Base-by-base conservation (phyloP, 2,113 vertebrate genomes). In the Tragelaphus buxtoni region DNA sequence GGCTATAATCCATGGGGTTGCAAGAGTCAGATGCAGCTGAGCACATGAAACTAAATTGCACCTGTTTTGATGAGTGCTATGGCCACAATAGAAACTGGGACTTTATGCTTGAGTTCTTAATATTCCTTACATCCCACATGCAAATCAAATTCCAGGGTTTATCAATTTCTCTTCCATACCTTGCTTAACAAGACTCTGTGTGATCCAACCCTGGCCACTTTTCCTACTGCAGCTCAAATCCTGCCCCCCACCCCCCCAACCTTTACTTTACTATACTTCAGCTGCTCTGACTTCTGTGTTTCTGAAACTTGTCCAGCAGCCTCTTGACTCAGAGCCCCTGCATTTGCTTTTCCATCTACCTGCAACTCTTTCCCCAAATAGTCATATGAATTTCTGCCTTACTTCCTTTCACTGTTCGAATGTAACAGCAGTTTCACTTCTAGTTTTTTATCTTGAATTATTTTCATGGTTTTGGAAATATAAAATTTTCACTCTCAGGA, bases 221-320 rank as follows among this genome's bases (percentile, higher is more conserved):
- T 65, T 39, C 13, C 32, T 16, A 3, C n/a, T 26, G 42, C 3
- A 69, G n/a, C 35, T 20, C 32, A n/a, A 10, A 20, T 5, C 5
- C 22, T 14, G n/a, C 24, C 60, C n/a, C 7, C 1, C 32, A 0
- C 18, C n/a, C 4, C 7, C 55, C 20, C 18, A 42, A n/a, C 7
- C 9, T 84, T 39, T 39, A 56, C 0, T n/a, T 72, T 32, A 32
- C 13, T 63, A 1, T 47, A 11, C 6, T 35, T 13, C 16, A 49
- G 22, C 58, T 39, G 69, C 10, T 4, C 13, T 39, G 42, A 7
- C n/a, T 92, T 83, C 26, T 39, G 28, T 32, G 2, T 47, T 94
- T 85, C 82, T 32, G 8, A 77, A 22, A 45, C 3, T 79, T 88
- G 22, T 17, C 47, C 53, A 9, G 14, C 1, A 28, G 51, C 13